phyloP scores from a whole-genome alignment of 2,888 invertebrate genomes.

The Scelioninae gen. 2 region DNA sequence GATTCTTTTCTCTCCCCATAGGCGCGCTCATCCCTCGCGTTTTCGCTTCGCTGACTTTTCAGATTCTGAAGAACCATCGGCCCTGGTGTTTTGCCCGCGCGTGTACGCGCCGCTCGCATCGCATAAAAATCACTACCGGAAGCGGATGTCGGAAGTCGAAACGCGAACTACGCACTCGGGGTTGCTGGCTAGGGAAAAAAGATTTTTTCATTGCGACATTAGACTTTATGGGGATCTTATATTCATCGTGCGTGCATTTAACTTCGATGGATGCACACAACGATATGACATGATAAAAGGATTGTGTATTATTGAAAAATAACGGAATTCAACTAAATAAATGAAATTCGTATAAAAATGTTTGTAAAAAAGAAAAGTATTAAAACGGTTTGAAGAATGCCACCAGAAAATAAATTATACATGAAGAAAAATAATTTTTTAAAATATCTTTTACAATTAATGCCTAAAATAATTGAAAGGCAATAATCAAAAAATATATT shows the following conservation, averaged over 20 bases:
- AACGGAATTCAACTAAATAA: too few species aligned
- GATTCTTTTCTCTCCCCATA: slow-evolving; percentile 55
- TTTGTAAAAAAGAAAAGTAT: too few species aligned
- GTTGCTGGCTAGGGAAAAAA: slow-evolving; percentile 22
- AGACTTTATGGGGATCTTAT: slow-evolving; percentile 34
- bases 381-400: too few species aligned
- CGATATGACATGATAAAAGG: too few species aligned
- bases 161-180: slow-evolving; percentile 60
- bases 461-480: too few species aligned
- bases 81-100: slow-evolving; percentile 36
- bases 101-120: slow-evolving; percentile 52
- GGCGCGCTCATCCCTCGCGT: slow-evolving; percentile 60
- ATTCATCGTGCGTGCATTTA: not conserved
- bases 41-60: slow-evolving; percentile 71
- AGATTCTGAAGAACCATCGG: slow-evolving; percentile 73
- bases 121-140: slow-evolving; percentile 71
- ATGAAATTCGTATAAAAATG: too few species aligned
- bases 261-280: too few species aligned
- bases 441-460: too few species aligned
- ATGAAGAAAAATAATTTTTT: too few species aligned
- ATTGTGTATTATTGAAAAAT: too few species aligned
- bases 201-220: slow-evolving; percentile 45
- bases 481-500: too few species aligned
- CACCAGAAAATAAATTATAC: too few species aligned
- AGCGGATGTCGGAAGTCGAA: slow-evolving; percentile 70